Evolutionary conservation across 2,888 invertebrate genomes (phyloP), one percentile per base, ranked within the genome.

Genomic region (Hedychridium roseum): DNA sequence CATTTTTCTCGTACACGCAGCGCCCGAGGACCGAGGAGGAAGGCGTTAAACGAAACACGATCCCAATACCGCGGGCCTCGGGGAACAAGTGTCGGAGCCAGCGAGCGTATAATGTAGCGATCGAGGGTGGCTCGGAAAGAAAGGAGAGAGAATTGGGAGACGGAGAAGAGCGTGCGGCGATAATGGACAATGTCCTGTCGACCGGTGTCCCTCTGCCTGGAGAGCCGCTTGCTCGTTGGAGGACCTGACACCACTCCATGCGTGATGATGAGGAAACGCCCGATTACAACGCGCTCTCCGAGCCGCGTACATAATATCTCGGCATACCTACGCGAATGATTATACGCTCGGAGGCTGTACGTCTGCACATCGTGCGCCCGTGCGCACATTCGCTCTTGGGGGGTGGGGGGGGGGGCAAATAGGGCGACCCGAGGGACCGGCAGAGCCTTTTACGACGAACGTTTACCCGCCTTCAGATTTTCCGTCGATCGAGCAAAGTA

Each of bases 161-260:
- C n/a, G 21, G 41, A 52, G 43, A 37, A 31, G 34, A 28, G 41
- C 31, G 27, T 35, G 35, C 42, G 53, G 56, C 53, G 69, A 70
- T 76, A 76, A 76, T 75, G 69, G 71, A 75, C 75, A 68, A 75
- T 76, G 75, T 76, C 76, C 76, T 75, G 75, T 75, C 68, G 62
- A 57, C 63, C 56, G 61, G 52, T 57, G 48, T 59, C 65, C 68
- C 63, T 72, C 67, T 60, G 64, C 59, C 50, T 41, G 54, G 56
- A 55, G 47, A 66, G 54, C 36, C 52, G 44, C 34, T 46, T 46
- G 54, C 57, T 59, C 37, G 40, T 47, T 54, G 55, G 65, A 69
- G 68, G 66, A 73, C 54, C 65, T 66, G 71, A 71, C 73, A 72
- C 68, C 68, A 63, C 66, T 69, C 69, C 62, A 66, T 62, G 60